Evolutionary conservation across 2,888 invertebrate species (phyloP).

Genomic region (Drosophila rubida): DNA sequence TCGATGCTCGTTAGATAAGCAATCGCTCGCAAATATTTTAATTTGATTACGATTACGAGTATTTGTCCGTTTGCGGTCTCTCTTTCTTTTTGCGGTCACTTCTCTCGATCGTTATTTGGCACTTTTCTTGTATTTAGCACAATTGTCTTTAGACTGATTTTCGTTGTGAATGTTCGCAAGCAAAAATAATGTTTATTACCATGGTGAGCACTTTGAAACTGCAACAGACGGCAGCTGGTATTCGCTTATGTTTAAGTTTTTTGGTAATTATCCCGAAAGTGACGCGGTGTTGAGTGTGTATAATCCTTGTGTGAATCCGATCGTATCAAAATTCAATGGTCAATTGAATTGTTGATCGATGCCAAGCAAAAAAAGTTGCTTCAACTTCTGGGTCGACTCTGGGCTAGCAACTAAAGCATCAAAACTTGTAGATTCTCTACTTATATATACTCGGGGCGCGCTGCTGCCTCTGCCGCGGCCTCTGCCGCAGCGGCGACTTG

Average conservation of each 20-base stretch:
- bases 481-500: constrained; percentile 54
- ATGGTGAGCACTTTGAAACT: constrained; percentile 79
- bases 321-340: constrained; percentile 83
- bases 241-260: constrained; percentile 24
- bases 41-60: constrained; percentile 8
- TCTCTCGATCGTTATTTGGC: constrained; percentile 22
- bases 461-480: constrained; percentile 15
- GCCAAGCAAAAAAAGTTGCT: constrained; percentile 73
- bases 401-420: constrained; percentile 85
- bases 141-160: constrained; percentile 36
- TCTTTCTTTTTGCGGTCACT: constrained; percentile 41
- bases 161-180: constrained; percentile 7
- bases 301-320: constrained; percentile 70
- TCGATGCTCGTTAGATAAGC: constrained; percentile 28
- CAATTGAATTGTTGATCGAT: constrained; percentile 84
- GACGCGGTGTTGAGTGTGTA: constrained; percentile 38
- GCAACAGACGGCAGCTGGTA: constrained; percentile 60
- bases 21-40: constrained; percentile 30
- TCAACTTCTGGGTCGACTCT: constrained; percentile 84
- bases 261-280: constrained; percentile 40
- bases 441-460: constrained; percentile 83
- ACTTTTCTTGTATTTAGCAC: constrained; percentile 38
- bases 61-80: constrained; percentile 15
- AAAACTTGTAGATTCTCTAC: constrained; percentile 84
- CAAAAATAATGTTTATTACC: constrained; percentile 68